Conservation (phyloP, 2,797 vertebrate genomes). For the Sylvia borin region DNA sequence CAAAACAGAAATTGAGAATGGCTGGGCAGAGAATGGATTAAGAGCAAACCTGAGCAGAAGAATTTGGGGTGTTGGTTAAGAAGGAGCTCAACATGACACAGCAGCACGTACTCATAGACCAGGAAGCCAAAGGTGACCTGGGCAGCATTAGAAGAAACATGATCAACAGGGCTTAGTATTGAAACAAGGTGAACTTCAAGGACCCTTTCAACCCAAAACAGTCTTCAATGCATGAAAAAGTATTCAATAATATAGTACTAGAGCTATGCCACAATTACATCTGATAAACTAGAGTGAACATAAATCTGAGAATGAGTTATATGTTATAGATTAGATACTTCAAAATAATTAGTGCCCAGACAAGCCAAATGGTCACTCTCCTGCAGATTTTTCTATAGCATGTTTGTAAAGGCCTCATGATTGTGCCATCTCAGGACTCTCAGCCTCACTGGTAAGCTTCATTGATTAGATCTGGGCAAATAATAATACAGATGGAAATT, state of each 20-base stretch:
- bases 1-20: not conserved
- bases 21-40: not conserved
- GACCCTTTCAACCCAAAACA: not conserved
- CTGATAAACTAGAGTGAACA: not conserved
- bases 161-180: not conserved
- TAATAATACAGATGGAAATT: not conserved
- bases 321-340: not conserved
- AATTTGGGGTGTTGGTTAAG: not conserved
- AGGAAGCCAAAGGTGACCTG: not conserved
- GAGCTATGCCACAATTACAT: not conserved
- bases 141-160: not conserved
- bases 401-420: not conserved
- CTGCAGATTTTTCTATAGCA: rapidly evolving
- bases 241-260: not conserved
- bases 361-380: not conserved
- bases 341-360: not conserved
- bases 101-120: not conserved
- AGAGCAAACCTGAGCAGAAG: not conserved
- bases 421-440: not conserved
- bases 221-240: not conserved
- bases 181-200: rapidly evolving
- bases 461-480: not conserved
- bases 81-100: not conserved
- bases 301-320: not conserved
- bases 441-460: not conserved